phyloP scores from a whole-genome alignment of 2,113 vertebrate species.

The Pteruthius melanotis region DNA sequence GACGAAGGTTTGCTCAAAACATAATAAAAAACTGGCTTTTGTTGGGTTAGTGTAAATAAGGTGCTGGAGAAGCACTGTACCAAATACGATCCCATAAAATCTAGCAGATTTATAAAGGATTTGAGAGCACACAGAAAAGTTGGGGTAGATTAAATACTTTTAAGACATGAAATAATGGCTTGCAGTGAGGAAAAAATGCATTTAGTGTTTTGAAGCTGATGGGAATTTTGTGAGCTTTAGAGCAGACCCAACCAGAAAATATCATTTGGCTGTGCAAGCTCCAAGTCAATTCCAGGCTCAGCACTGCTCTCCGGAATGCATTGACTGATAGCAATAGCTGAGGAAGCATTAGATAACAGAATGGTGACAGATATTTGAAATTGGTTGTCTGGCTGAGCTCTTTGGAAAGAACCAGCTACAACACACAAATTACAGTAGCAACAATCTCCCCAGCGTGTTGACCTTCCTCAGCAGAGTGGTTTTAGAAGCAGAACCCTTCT shows the following conservation, averaged over 20 bases:
- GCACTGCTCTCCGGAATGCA: background rate
- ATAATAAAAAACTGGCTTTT: background rate
- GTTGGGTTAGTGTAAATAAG: background rate
- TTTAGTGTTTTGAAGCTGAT: background rate
- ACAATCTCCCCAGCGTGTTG: rapidly evolving
- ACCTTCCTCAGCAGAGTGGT: background rate
- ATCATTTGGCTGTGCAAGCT: background rate
- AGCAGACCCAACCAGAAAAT: background rate
- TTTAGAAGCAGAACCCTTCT: background rate
- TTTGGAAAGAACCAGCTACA: background rate
- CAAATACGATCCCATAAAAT: background rate
- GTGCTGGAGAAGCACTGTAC: background rate
- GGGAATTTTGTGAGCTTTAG: background rate
- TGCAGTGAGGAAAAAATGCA: background rate
- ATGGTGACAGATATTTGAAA: constrained; percentile 31
- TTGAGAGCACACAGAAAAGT: background rate
- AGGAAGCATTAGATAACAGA: constrained; percentile 20
- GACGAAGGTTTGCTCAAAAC: background rate
- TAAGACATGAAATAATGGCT: background rate
- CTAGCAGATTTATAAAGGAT: background rate
- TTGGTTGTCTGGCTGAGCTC: background rate
- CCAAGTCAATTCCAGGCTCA: background rate
- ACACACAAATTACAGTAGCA: background rate
- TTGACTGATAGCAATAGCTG: background rate
- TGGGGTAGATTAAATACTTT: background rate